Conservation (phyloP, 2,113 vertebrate genomes). For the Strix uralensis region DNA sequence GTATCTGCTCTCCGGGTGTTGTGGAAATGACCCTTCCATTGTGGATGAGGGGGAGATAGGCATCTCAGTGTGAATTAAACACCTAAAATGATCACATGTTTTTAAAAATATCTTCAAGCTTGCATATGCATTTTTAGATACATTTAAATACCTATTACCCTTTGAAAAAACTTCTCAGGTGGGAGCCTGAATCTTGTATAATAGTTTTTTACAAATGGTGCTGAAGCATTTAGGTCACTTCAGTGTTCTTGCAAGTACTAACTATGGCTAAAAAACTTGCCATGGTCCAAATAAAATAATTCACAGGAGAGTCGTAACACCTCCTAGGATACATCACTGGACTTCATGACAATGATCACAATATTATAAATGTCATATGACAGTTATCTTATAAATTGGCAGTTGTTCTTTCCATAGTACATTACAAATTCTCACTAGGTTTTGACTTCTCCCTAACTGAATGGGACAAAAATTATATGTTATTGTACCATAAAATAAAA, state of each 20-base stretch:
- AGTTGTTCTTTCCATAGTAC: accelerated
- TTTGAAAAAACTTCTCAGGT: not conserved
- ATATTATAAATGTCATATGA: not conserved
- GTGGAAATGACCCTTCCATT: not conserved
- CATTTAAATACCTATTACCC: not conserved
- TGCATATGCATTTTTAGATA: not conserved
- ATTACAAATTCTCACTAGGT: not conserved
- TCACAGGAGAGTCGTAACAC: not conserved
- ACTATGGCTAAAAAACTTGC: accelerated
- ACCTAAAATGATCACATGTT: not conserved
- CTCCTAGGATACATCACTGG: not conserved
- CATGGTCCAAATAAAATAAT: not conserved
- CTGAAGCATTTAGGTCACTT: not conserved
- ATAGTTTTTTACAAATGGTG: not conserved
- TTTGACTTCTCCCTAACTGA: not conserved
- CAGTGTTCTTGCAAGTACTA: not conserved
- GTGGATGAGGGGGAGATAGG: not conserved
- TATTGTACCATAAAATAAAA: not conserved
- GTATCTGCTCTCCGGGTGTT: not conserved
- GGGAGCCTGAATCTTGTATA: not conserved
- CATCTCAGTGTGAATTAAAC: not conserved
- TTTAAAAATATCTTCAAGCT: not conserved
- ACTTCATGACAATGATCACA: not conserved
- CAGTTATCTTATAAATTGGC: not conserved
- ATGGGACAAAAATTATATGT: not conserved